Evolutionary conservation across 1,140 invertebrate species (phyloP).

Genomic region (Drosophila guanche): DNA sequence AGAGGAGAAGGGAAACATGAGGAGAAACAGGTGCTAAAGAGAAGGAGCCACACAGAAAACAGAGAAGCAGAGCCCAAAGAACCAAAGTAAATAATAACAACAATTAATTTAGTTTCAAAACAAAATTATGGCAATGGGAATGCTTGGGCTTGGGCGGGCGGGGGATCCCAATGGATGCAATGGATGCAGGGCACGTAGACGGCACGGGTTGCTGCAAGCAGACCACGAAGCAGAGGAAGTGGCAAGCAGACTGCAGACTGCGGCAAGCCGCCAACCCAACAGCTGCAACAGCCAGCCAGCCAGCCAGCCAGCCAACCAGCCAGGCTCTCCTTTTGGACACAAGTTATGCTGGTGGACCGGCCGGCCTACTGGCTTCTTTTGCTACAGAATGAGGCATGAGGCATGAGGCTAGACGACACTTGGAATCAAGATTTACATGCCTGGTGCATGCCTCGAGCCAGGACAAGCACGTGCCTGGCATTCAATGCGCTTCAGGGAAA

Average conservation of each 20-base stretch:
- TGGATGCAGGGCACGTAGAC: constrained; percentile 34
- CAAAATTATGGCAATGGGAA: constrained; percentile 28
- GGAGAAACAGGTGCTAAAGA: constrained; percentile 59
- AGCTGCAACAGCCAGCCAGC: constrained; percentile 34
- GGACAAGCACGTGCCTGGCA: constrained; percentile 63
- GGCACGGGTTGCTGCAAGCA: constrained; percentile 63
- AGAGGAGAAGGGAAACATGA: constrained; percentile 5
- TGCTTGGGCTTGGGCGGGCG: constrained; percentile 21
- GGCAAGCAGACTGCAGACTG: constrained; percentile 63
- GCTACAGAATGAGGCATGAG: constrained; percentile 1
- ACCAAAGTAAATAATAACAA: constrained; percentile 68
- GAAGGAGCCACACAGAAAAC: neutral
- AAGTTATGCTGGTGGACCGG: constrained; percentile 58
- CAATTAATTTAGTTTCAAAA: constrained; percentile 68
- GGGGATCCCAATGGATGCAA: constrained; percentile 3
- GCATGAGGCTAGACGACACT: constrained; percentile 39
- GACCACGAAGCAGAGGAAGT: constrained; percentile 74
- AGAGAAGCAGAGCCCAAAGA: constrained; percentile 6
- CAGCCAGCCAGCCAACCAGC: too few relatives aligned
- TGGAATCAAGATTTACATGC: constrained; percentile 62
- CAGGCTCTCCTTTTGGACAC: constrained; percentile 15
- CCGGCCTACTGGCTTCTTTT: constrained; percentile 5
- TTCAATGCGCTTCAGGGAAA: constrained; percentile 33
- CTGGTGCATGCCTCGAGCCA: constrained; percentile 27
- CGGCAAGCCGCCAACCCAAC: constrained; percentile 70